Evolutionary conservation across 2,113 vertebrate species (phyloP), one percentile per base, ranked within the genome.

Genomic region (Excalfactoria chinensis): DNA sequence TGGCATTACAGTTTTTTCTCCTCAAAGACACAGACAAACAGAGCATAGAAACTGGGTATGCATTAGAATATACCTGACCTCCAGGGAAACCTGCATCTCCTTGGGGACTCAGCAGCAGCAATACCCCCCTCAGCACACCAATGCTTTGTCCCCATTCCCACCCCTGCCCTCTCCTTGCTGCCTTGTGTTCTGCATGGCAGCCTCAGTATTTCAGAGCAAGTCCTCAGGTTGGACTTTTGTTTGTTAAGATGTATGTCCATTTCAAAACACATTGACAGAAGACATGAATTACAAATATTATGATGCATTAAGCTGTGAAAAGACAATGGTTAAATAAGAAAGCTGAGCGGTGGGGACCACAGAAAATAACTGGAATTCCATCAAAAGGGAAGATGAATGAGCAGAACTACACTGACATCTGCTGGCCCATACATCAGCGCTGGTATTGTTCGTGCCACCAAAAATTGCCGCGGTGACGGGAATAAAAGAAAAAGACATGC

Each of bases 371-470:
- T 91, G 75, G 62, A 97, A 97, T 97, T 95, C 97, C 90, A 67
- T 95, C 97, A 97, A 96, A 95, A 95, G 60, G 44, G 79, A 94
- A 98, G 97, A 97, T 97, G 95, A 97, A 98, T 97, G 97, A 98
- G 91, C 96, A 98, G 98, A 97, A 94, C 97, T 97, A 97, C 84
- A 98, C 97, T 97, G 98, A 98, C 98, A 98, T 97, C 98, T 98
- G 97, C 98, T 98, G 98, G 98, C 88, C 92, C 92, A 62, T 97
- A 90, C 88, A 90, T 92, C 88, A 91, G 94, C 9, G 7, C 35
- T 64, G 46, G 74, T 74, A 58, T 82, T 91, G 83, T 74, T 88
- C 71, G 68, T 85, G 88, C 82, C 82, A 66, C 67, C 1, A 63
- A 96, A 88, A 94, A 89, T 41, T 73, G 60, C 55, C 0, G 0